phyloP scores from a whole-genome alignment of 2,888 invertebrate genomes.

The Epirrhoe tristata region DNA sequence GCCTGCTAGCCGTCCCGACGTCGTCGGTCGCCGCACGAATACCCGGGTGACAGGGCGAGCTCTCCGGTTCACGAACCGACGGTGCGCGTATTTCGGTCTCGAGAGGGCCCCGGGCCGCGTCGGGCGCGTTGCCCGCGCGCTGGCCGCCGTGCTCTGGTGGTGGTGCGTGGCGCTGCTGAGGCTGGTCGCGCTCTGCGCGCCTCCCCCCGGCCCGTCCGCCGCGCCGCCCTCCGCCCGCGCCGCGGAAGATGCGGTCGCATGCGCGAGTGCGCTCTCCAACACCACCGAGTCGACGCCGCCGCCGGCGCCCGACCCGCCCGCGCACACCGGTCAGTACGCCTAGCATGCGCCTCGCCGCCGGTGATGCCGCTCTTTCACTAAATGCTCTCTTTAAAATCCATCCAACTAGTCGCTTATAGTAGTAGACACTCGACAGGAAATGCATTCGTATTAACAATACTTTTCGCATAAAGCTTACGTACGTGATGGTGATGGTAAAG shows the following conservation, averaged over 20 bases:
- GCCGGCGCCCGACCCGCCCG: constrained; percentile 63
- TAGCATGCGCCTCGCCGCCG: constrained; percentile 28
- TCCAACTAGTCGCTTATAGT: constrained; percentile 12
- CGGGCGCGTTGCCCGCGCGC: constrained; percentile 82
- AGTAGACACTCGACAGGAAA: constrained; percentile 22
- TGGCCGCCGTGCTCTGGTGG: constrained; percentile 85
- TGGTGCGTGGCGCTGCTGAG: constrained; percentile 84
- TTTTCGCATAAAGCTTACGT: constrained; percentile 26
- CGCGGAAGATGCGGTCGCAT: constrained; percentile 78
- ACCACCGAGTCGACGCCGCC: constrained; percentile 67
- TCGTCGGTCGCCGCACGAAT: constrained; percentile 61
- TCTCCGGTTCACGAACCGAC: constrained; percentile 69
- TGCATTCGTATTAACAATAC: constrained; percentile 16
- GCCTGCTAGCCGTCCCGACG: constrained; percentile 71
- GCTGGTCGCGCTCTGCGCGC: constrained; percentile 82
- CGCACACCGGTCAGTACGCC: constrained; percentile 74
- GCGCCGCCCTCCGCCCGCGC: constrained; percentile 74
- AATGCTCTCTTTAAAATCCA: constrained; percentile 9
- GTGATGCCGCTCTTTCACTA: constrained; percentile 52
- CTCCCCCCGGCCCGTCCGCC: constrained; percentile 77
- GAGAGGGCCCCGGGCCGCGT: constrained; percentile 80
- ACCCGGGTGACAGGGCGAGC: constrained; percentile 70
- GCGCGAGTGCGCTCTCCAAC: constrained; percentile 77
- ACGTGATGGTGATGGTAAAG: constrained; percentile 18
- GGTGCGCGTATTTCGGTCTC: constrained; percentile 83